Conservation (phyloP, 1,140 invertebrate genomes). For the Tachypleus tridentatus region DNA sequence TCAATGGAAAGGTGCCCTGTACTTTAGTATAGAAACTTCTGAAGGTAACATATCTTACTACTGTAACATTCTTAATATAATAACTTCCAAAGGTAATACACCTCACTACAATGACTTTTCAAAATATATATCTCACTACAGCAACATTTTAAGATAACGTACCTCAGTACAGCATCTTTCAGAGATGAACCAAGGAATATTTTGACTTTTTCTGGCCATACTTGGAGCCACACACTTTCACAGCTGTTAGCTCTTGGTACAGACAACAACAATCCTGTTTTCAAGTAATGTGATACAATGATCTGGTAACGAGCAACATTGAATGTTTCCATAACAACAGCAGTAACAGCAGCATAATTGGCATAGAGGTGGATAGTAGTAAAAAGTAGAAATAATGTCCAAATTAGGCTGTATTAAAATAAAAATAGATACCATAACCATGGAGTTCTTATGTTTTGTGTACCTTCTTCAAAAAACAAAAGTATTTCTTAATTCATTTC, state of each 20-base stretch:
- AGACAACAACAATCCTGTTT: slow-evolving; percentile 35
- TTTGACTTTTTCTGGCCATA: neutral
- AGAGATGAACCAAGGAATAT: slow-evolving; percentile 14
- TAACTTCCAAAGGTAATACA: neutral
- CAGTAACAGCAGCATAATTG: slow-evolving; percentile 72
- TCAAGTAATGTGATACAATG: slow-evolving; percentile 45
- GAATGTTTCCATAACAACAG: slow-evolving; percentile 57
- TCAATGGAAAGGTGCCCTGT: too few relatives aligned
- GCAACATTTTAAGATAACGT: slow-evolving; percentile 1
- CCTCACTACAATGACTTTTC: neutral
- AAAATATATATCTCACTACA: neutral
- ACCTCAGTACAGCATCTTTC: slow-evolving; percentile 4
- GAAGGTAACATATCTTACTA: too few relatives aligned
- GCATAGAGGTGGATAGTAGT: slow-evolving; percentile 68
- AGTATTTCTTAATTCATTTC: slow-evolving; percentile 14
- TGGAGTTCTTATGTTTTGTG: neutral
- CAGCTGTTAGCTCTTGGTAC: slow-evolving; percentile 41
- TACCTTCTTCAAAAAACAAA: slow-evolving; percentile 23
- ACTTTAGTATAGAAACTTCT: too few relatives aligned
- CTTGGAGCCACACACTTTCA: slow-evolving; percentile 34
- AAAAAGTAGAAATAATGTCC: slow-evolving; percentile 54
- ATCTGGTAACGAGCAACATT: slow-evolving; percentile 62
- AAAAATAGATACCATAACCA: neutral
- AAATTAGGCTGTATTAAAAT: slow-evolving; percentile 42
- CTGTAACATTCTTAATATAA: neutral